These are phyloP conservation scores for Pomatorhinus ruficollis DNA, from an alignment of 2,113 vertebrate genomes.

Conservation along the genomic window DNA sequence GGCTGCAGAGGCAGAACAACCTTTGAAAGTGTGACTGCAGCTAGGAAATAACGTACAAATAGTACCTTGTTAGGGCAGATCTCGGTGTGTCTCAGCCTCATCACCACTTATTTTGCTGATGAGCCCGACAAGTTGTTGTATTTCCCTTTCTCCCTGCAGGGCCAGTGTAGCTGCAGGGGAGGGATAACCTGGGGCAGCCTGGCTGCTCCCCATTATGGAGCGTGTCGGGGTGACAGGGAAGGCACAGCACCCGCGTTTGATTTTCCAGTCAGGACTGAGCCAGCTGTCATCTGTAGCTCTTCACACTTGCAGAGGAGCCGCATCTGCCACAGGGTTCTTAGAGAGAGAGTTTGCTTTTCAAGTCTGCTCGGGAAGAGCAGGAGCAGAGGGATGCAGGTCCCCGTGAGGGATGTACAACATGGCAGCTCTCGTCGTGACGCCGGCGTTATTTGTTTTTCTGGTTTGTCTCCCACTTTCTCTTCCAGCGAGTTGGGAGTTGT, in stretches of 20 bases:
- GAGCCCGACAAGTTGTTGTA: neutral
- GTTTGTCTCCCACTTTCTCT: neutral
- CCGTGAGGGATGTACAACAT: neutral
- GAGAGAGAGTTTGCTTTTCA: neutral
- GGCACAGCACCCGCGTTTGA: neutral
- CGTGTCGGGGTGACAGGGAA: neutral
- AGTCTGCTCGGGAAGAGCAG: neutral
- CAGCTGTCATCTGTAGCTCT: neutral
- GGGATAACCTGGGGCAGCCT: neutral
- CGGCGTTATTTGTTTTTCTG: neutral
- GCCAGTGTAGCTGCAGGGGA: neutral
- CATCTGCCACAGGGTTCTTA: neutral
- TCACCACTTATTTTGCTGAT: constrained; percentile 34
- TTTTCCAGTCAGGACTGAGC: neutral
- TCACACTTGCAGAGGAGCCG: neutral
- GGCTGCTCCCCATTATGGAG: neutral
- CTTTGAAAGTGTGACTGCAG: constrained; percentile 55
- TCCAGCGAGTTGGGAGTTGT: neutral
- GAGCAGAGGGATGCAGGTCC: neutral
- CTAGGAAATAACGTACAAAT: constrained; percentile 5
- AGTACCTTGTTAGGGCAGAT: constrained; percentile 32
- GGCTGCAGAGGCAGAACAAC: constrained; percentile 27
- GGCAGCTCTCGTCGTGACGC: neutral
- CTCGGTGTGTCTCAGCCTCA: neutral
- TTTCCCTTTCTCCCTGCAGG: neutral